phyloP scores from a whole-genome alignment of 2,113 vertebrate species.

The Apistogramma diplotaenia region DNA sequence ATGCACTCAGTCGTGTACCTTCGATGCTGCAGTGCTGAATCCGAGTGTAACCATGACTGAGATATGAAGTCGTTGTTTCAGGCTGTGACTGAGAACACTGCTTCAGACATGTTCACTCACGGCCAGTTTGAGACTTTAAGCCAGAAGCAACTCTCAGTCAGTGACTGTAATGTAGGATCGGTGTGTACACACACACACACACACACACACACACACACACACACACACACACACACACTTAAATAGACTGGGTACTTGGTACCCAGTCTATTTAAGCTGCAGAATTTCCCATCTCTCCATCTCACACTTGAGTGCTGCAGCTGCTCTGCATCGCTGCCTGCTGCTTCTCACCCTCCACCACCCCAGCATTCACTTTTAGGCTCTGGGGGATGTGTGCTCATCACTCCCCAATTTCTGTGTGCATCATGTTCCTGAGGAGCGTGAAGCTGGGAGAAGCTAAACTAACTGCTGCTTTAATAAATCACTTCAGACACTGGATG shows the following conservation, averaged over 20 bases:
- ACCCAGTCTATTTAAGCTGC: background rate
- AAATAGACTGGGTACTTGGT: background rate
- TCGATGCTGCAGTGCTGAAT: background rate
- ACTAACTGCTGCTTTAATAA: background rate
- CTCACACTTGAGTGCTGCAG: background rate
- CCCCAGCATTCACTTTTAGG: background rate
- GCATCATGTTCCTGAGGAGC: background rate
- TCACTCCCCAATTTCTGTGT: background rate
- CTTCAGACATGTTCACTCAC: background rate
- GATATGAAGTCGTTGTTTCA: rapidly evolving
- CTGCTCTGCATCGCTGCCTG: background rate
- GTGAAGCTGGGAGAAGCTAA: background rate
- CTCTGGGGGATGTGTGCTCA: background rate
- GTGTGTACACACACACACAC: background rate
- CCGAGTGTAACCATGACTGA: background rate
- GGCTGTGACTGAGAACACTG: no score
- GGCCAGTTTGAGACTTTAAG: background rate
- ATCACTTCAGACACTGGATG: background rate
- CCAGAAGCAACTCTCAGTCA: background rate
- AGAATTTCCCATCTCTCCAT: background rate
- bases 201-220: background rate
- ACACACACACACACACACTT: background rate
- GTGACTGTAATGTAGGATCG: background rate
- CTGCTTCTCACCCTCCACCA: background rate
- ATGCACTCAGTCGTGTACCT: background rate